Base-by-base conservation (phyloP, 2,113 vertebrate genomes). In the Paracanthobrama guichenoti region DNA sequence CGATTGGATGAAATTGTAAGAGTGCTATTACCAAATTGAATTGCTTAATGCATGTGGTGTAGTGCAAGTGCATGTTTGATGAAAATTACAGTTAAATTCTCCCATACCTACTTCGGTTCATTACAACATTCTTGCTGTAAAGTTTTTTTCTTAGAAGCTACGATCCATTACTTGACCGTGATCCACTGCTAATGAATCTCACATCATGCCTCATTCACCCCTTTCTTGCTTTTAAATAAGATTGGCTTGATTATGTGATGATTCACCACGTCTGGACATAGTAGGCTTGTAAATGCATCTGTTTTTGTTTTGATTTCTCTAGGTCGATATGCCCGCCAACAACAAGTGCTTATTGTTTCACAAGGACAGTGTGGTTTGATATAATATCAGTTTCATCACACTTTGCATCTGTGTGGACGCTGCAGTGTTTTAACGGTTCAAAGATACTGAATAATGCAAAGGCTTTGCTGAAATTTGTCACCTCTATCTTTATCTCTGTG, bases 301-400 rank as follows among this genome's bases (percentile, higher is more conserved):
- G 79, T 71, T 71, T 64, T 24, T 71, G 79, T 39, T 55, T 64
- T 67, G 18, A 31, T 81, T 3, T 48, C 39, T 57, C 22, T 71
- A 82, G 80, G 66, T 82, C 16, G 80, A 82, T 20, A 82, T 82
- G 80, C 80, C 80, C 0, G 80, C 80, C 80, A 82, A 82, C 80
- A 82, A 82, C 66, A 71, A 82, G 66, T 82, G 80, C 50, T 50
- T 82, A 20, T 22, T 82, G 26, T 82, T 82, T 57, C 48, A 31
- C 80, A 82, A 82, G 66, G 66, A 69, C 66, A 71, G 66, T 8
- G 80, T 82, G 66, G 62, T 82, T 42, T 71, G 66, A 80, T 31
- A 13, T 18, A 46, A 12, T 28, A 75, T 16, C 44, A 18, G 10
- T 76, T 28, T 11, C 35, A 12, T 31, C 24, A 11, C 24, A 14